Evolutionary conservation across 2,888 invertebrate species (phyloP), one percentile per base, ranked within the genome.

Genomic region (Calliphora vomitoria): DNA sequence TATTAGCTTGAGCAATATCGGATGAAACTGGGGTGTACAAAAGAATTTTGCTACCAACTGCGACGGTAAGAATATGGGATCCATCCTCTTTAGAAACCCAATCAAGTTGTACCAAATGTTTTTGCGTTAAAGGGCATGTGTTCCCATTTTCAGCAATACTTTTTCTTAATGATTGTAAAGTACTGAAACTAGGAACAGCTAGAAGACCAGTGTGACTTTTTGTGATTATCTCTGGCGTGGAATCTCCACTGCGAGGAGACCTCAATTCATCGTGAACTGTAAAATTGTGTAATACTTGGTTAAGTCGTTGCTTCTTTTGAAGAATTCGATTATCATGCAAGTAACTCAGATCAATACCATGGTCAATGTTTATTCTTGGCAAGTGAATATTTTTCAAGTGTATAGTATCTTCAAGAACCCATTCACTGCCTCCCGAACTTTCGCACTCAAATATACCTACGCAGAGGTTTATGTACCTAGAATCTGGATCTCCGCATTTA

Each of bases 1-100:
- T 96, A 93, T 98, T 98, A 13, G 98, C 98, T 93, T 98, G 98
- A 0, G 98, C 98, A 38, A 99, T 95, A 94, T 99, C 98, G 89
- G 98, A 98, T 2, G 98, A 98, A 0, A 99, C 97, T 0, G 98
- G 97, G 0, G 99, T 98, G 90, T 98, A 99, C 8, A 99, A 94
- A 93, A 98, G 95, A 55, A 99, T 97, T 93, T 98, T 97, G 85
- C 98, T 98, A 0, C 98, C 99, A 53, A 99, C 98, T 0, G 98
- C 98, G 0, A 99, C 98, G 0, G 99, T 99, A 55, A 99, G 94
- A 90, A 99, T 98, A 93, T 99, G 99, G 0, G 98, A 98, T 0
- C 99, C 99, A 93, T 99, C 99, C 93, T 99, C 99, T 90, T 99
- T 98, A 0, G 99, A 99, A 13, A 99, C 99, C 99, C 99, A 99